These are phyloP conservation scores for Drosophila punjabiensis DNA, from an alignment of 1,140 invertebrate genomes.

Conservation along the genomic window DNA sequence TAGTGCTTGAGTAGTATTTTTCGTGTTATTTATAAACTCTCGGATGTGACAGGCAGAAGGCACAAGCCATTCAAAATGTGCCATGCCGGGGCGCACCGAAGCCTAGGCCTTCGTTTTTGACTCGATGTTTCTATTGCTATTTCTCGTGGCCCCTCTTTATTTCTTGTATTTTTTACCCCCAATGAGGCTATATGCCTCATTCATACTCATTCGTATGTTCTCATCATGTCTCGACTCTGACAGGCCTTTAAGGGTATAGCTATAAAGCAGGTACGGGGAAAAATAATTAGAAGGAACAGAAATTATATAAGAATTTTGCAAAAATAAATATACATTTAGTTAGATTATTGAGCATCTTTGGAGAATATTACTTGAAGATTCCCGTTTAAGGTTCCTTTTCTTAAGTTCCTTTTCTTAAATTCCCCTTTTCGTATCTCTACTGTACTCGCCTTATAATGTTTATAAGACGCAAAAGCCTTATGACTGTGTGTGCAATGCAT, in stretches of 20 bases:
- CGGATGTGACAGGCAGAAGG: constrained; percentile 49
- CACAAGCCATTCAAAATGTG: constrained; percentile 59
- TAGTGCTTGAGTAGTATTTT: constrained; percentile 68
- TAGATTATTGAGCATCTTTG: neutral
- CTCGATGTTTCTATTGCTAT: constrained; percentile 17
- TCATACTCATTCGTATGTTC: constrained; percentile 49
- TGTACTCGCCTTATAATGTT: constrained; percentile 2
- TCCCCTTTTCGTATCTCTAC: neutral
- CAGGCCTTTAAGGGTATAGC: constrained; percentile 4
- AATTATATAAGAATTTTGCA: too few species aligned
- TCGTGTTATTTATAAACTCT: constrained; percentile 71
- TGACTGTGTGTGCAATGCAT: constrained; percentile 6
- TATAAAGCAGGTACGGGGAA: neutral
- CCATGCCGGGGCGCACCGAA: constrained; percentile 35
- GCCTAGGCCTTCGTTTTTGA: constrained; percentile 26
- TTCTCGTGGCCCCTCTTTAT: constrained; percentile 8
- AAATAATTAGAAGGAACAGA: too few species aligned
- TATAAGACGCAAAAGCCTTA: constrained; percentile 7
- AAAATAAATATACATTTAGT: neutral
- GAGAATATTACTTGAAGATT: neutral
- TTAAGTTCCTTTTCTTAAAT: too few species aligned
- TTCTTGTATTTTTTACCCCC: neutral
- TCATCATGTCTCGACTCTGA: constrained; percentile 35
- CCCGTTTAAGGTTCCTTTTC: too few species aligned
- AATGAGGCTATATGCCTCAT: constrained; percentile 29